Percentiles rank a stretch among this genome's conserved stretches.
Evolutionary conservation across 2,797 vertebrate species (phyloP).

Genomic region (Trachurus trachurus): DNA sequence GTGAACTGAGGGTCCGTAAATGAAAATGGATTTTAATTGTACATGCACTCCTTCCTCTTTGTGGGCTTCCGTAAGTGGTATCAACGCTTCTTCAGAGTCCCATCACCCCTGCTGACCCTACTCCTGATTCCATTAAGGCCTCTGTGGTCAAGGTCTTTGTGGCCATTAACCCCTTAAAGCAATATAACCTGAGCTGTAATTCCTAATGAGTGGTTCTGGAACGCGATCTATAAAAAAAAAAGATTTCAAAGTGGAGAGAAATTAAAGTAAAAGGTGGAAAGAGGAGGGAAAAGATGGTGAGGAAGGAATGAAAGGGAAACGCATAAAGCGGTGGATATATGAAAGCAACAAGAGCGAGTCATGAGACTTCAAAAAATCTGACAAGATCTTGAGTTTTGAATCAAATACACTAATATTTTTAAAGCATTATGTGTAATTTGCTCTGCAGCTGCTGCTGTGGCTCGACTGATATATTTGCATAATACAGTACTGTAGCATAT

Average conservation of each 20-base stretch:
- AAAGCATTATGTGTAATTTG: conserved; percentile 25
- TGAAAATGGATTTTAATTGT: conserved; percentile 75
- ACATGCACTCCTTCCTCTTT: conserved; percentile 48
- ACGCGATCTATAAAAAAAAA: conserved; percentile 20
- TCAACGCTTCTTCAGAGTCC: conserved; percentile 60
- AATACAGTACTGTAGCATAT: neutral
- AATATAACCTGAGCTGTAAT: conserved; percentile 44
- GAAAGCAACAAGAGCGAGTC: neutral
- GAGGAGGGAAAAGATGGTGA: conserved; percentile 16
- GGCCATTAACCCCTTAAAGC: conserved; percentile 71
- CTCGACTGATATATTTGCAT: conserved; percentile 12
- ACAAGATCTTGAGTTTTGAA: conserved; percentile 15
- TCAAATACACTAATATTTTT: neutral
- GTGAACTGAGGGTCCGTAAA: conserved; percentile 64
- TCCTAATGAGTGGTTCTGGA: conserved; percentile 64
- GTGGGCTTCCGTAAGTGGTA: conserved; percentile 69
- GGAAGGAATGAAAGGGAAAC: conserved; percentile 6
- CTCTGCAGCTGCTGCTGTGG: conserved; percentile 5
- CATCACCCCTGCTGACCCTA: conserved; percentile 59
- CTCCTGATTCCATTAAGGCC: conserved; percentile 73
- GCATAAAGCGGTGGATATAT: conserved; percentile 2
- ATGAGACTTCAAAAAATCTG: neutral
- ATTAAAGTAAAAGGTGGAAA: conserved; percentile 14
- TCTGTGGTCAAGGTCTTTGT: conserved; percentile 61
- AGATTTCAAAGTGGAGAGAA: conserved; percentile 23